Conservation (phyloP, 2,113 vertebrate species). For the Sialia sialis region DNA sequence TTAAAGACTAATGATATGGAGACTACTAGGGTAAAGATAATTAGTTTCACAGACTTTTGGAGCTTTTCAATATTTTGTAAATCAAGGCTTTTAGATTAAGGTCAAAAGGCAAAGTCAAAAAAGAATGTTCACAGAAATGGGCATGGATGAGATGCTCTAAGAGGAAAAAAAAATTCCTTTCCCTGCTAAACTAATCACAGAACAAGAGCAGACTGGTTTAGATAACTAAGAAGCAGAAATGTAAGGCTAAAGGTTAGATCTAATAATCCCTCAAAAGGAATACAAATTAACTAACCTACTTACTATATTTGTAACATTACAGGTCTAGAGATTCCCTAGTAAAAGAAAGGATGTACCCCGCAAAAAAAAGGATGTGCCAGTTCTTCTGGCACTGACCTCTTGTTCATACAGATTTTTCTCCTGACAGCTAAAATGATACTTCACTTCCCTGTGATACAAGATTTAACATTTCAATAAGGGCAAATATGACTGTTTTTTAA, state of each 20-base stretch:
- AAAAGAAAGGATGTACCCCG: background rate
- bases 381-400: background rate
- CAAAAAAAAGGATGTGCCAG: background rate
- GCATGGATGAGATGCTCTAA: background rate
- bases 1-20: background rate
- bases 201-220: background rate
- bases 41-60: background rate
- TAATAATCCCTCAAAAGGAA: background rate
- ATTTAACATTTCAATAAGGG: background rate
- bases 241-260: slow-evolving; percentile 1
- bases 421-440: background rate
- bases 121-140: background rate
- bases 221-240: background rate
- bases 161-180: background rate
- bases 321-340: background rate
- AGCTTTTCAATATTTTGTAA: background rate
- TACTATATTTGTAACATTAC: background rate
- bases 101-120: background rate
- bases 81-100: background rate
- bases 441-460: background rate
- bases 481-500: background rate
- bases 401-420: background rate
- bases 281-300: slow-evolving; percentile 13
- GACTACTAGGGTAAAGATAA: background rate
- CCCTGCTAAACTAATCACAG: background rate